Conservation (phyloP, 2,888 invertebrate species). For the Eledona agricola region DNA sequence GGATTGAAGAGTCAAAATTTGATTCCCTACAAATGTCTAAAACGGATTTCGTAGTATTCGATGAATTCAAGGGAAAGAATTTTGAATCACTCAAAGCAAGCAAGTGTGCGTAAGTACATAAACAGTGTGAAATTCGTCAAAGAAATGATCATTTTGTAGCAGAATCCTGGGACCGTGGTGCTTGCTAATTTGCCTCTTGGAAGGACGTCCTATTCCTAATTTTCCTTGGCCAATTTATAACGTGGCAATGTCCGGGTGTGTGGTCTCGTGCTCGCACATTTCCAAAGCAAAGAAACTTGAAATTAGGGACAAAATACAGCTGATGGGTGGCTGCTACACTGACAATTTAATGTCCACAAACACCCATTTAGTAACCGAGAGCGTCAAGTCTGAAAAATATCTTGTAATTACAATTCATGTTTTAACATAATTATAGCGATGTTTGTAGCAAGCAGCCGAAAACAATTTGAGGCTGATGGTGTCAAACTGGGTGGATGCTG, state of each 20-base stretch:
- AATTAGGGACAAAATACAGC: slow-evolving; percentile 71
- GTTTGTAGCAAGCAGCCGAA: slow-evolving; percentile 73
- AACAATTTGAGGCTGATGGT: slow-evolving; percentile 77
- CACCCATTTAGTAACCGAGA: slow-evolving; percentile 84
- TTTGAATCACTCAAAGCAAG: slow-evolving; percentile 72
- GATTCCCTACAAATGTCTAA: slow-evolving; percentile 66
- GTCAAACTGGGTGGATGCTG: slow-evolving; percentile 79
- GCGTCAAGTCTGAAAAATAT: slow-evolving; percentile 80
- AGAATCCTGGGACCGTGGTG: slow-evolving; percentile 88
- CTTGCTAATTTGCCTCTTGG: slow-evolving; percentile 76
- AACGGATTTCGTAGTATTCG: slow-evolving; percentile 80
- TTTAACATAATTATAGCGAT: slow-evolving; percentile 3
- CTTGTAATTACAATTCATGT: slow-evolving; percentile 64
- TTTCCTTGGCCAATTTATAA: slow-evolving; percentile 81
- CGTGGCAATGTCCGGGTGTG: slow-evolving; percentile 79
- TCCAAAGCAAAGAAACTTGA: slow-evolving; percentile 64
- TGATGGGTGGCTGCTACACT: slow-evolving; percentile 80
- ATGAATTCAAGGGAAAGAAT: slow-evolving; percentile 77
- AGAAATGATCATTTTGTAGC: slow-evolving; percentile 51
- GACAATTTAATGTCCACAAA: slow-evolving; percentile 71
- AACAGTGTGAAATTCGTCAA: slow-evolving; percentile 3
- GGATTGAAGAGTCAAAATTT: slow-evolving; percentile 73
- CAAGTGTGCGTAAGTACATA: slow-evolving; percentile 74
- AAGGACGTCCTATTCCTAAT: slow-evolving; percentile 77
- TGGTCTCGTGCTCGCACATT: slow-evolving; percentile 70